A percentile compares a stretch with the other conserved stretches of the same genome.
Conservation (phyloP, 2,888 invertebrate species). For the Noctua comes region DNA sequence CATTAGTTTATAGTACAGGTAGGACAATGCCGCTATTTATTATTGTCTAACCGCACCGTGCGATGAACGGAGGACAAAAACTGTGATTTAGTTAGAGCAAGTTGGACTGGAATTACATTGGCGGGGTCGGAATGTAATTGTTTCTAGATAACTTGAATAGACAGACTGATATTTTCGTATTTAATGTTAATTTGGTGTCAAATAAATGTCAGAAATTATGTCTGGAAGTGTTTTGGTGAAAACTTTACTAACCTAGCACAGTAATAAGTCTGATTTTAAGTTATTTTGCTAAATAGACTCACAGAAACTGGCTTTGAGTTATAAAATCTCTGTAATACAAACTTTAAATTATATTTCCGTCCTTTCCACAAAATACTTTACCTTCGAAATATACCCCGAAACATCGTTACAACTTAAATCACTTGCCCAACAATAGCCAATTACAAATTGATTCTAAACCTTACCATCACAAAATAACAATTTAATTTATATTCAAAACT, state of each 20-base stretch:
- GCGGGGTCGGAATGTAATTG: slow-evolving; percentile 10
- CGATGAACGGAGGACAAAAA: slow-evolving; percentile 51
- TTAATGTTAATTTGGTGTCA: slow-evolving; percentile 12
- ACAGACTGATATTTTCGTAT: slow-evolving; percentile 1
- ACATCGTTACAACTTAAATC: slow-evolving; percentile 53
- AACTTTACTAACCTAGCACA: neutral
- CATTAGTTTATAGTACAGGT: slow-evolving; percentile 66
- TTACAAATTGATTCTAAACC: slow-evolving; percentile 77
- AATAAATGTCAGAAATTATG: slow-evolving; percentile 17
- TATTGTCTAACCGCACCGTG: slow-evolving; percentile 56
- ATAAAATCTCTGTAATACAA: slow-evolving; percentile 12
- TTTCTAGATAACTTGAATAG: slow-evolving; percentile 9
- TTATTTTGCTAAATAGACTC: neutral
- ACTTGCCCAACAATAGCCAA: slow-evolving; percentile 72
- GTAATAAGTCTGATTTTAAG: neutral
- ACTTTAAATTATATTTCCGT: slow-evolving; percentile 3
- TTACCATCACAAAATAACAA: slow-evolving; percentile 69
- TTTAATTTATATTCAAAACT: slow-evolving; percentile 80
- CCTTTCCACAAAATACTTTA: neutral
- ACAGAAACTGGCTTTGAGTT: neutral
- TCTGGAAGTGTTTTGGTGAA: slow-evolving; percentile 1
- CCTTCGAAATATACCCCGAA: slow-evolving; percentile 23
- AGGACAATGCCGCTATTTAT: slow-evolving; percentile 68
- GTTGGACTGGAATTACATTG: slow-evolving; percentile 24
- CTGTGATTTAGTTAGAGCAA: slow-evolving; percentile 27